Base-by-base conservation (phyloP, 2,888 invertebrate species). In the Clitarchus hookeri region DNA sequence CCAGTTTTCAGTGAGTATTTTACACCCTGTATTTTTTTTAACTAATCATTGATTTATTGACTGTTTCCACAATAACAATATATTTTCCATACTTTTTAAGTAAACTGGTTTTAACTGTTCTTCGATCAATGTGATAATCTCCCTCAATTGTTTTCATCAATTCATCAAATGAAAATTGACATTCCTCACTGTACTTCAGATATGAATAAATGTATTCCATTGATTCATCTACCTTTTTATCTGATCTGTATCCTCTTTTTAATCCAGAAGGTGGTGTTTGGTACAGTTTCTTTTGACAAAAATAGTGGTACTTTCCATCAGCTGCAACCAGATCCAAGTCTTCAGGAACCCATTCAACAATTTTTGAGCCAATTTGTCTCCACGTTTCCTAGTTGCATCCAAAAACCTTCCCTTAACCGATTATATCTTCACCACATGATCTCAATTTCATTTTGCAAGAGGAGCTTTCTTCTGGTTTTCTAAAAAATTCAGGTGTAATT, bases 121-220 rank as follows among this genome's bases (percentile, higher is more conserved):
- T 80, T 27, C 27, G 12, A 26, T 80, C 80, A 16, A 8, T 44
- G 27, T 16, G n/a, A n/a, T 19, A 80, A 27, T 27, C 80, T 80
- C 12, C 80, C 16, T 80, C 27, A 13, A 80, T 80, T 25, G 27
- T 16, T 0, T 27, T 23, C 80, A 80, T 26, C 80, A 80, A 44
- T 26, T 25, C 12, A 19, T 80, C 16, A 80, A 80, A 44, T 36
- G 80, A 80, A 27, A 80, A 80, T 44, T 80, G 80, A 80, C 80
- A 80, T 44, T 80, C 80, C 13, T 25, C 80, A 19, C 19, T 36
- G 44, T 80, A 25, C 27, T 27, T 23, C 27, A 80, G 80, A 44
- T 27, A 80, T 13, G 80, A 12, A 80, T 80, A 80, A 36, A 80
- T 27, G 27, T 27, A 36, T 80, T 80, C 27, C 80, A 26, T 80